Percentiles rank a stretch among this genome's conserved stretches.
These are phyloP conservation scores for Dasyurus viverrinus DNA, from an alignment of 2,113 vertebrate species.

Conservation along the genomic window DNA sequence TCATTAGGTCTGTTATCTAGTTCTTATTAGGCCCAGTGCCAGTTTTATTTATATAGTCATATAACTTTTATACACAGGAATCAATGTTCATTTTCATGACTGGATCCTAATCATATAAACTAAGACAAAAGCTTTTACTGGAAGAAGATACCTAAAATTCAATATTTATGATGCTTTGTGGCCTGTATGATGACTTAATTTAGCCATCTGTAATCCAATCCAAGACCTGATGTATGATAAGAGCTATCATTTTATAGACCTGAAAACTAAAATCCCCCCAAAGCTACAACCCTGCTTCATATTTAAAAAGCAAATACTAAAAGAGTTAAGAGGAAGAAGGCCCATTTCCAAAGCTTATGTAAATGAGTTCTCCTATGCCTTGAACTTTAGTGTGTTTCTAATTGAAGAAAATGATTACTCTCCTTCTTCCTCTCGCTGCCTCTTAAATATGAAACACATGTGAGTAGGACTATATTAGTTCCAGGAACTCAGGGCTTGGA, in stretches of 20 bases:
- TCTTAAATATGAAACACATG: slow-evolving; percentile 65
- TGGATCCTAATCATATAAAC: not conserved
- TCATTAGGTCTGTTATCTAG: not conserved
- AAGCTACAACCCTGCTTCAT: not conserved
- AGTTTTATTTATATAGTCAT: not conserved
- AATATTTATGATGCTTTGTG: not conserved
- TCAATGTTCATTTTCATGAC: not conserved
- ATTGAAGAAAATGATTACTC: slow-evolving; percentile 56
- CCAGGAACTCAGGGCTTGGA: slow-evolving; percentile 49
- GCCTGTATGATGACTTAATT: not conserved
- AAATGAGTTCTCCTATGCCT: slow-evolving; percentile 55
- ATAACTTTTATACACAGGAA: not conserved
- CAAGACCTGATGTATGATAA: not conserved
- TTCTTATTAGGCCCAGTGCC: not conserved
- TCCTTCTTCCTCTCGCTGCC: slow-evolving; percentile 37
- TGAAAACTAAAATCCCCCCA: not conserved
- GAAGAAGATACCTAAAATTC: not conserved
- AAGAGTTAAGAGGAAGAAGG: slow-evolving; percentile 53
- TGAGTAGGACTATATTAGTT: slow-evolving; percentile 53
- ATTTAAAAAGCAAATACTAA: not conserved
- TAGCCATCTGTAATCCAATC: not conserved
- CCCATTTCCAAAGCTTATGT: slow-evolving; percentile 27
- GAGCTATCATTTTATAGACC: not conserved
- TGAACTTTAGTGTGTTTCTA: slow-evolving; percentile 54
- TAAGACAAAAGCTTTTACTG: not conserved